Evolutionary conservation across 2,113 vertebrate species (phyloP).

Genomic region (Tupaia chinensis): DNA sequence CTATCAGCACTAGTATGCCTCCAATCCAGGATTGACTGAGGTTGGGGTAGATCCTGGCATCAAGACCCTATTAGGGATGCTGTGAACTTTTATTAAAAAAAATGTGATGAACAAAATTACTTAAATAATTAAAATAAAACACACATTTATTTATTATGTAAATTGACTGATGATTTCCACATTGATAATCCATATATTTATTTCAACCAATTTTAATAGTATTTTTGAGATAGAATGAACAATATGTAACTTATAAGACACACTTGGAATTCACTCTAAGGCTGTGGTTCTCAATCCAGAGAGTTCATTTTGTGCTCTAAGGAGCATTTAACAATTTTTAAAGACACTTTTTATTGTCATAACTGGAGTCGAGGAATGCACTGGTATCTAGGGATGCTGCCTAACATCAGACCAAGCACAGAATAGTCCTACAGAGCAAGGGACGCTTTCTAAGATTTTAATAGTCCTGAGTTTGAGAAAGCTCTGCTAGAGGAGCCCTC

Average conservation of each 20-base stretch:
- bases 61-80: too few species aligned
- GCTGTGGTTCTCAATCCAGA: neutral
- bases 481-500: rapidly evolving
- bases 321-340: neutral
- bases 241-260: neutral
- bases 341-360: neutral
- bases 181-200: neutral
- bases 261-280: neutral
- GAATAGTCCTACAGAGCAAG: neutral
- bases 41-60: too few species aligned
- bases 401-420: neutral
- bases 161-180: neutral
- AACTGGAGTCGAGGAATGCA: neutral
- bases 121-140: neutral
- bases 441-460: neutral
- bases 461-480: neutral
- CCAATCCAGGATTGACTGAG: too few species aligned
- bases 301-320: neutral
- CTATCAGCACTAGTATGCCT: too few species aligned
- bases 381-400: neutral
- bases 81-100: too few species aligned
- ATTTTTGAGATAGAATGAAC: neutral
- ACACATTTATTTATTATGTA: neutral
- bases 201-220: neutral
- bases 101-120: neutral